These are phyloP conservation scores for Plectropomus leopardus DNA, from an alignment of 2,113 vertebrate genomes.

Conservation along the genomic window DNA sequence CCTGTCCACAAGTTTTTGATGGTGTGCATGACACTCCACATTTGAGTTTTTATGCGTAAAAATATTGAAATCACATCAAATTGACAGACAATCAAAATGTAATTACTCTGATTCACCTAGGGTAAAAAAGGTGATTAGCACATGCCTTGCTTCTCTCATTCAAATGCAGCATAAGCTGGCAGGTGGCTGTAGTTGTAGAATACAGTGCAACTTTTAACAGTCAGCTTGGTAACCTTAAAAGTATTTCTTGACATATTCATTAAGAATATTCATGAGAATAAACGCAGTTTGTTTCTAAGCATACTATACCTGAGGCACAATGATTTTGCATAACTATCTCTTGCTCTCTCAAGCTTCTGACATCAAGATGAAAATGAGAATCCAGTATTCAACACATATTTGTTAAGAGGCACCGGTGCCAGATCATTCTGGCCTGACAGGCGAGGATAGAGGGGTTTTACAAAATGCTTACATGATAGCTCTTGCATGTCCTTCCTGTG, in stretches of 20 bases:
- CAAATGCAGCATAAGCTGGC: neutral
- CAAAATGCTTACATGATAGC: slow-evolving; percentile 11
- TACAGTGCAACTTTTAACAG: neutral
- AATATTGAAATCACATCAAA: too few relatives aligned
- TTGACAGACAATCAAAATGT: neutral
- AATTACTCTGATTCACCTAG: neutral
- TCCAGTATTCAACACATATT: slow-evolving; percentile 27
- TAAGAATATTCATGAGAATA: neutral
- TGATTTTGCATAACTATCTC: slow-evolving; percentile 14
- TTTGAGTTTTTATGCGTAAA: too few relatives aligned
- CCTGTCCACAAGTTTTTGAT: too few relatives aligned
- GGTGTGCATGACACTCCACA: too few relatives aligned
- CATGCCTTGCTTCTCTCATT: neutral
- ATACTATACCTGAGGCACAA: neutral
- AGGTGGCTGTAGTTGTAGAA: neutral
- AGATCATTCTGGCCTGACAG: slow-evolving; percentile 30
- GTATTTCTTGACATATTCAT: neutral
- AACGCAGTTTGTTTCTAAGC: slow-evolving; percentile 1
- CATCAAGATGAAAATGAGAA: slow-evolving; percentile 8
- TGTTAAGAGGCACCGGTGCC: slow-evolving; percentile 6
- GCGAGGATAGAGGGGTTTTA: slow-evolving; percentile 10
- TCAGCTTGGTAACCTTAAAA: neutral
- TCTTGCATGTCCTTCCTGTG: slow-evolving; percentile 12
- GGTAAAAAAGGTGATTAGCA: neutral
- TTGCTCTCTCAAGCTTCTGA: slow-evolving; percentile 1